Evolutionary conservation across 2,113 vertebrate species (phyloP), one percentile per base, ranked within the genome.

Genomic region (Microtus montanus): DNA sequence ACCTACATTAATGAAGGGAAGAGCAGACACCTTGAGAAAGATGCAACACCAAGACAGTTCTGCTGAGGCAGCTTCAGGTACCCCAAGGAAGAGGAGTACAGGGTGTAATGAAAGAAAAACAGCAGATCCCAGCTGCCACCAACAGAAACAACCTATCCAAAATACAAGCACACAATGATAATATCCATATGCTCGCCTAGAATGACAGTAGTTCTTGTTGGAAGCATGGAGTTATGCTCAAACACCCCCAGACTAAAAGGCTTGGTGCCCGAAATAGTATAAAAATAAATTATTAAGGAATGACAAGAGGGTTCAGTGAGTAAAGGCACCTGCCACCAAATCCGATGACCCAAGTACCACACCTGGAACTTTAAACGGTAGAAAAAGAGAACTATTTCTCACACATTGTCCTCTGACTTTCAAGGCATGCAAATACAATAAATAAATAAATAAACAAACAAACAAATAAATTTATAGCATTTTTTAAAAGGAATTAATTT

Each of bases 1-100:
- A 97, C 92, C 83, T 64, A 96, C 89, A 84, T 90, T 97, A 95
- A 96, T 96, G 90, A 97, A 94, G 91, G 88, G 82, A 95, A 94
- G 78, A 79, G 19, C 75, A 92, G 90, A 47, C 94, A 97, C 96
- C 95, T 96, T 94, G 96, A 97, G 88, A 96, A 94, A 96, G 63
- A 92, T 8, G 61, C 85, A 86, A 79, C 94, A 78, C 85, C 54
- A 77, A 61, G 75, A 38, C 2, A 35, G 93, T 91, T 28, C 33
- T 96, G 70, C 38, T 92, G 28, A 35, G 73, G 66, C 64, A 7
- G 71, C 9, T 86, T 12, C 80, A 41, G 73, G 73, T 49, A 86
- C 74, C 68, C 74, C 63, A 30, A 89, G 19, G 54, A 77, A 78
- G 30, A 85, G 30, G 33, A 30, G 17, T n/a, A 78, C 3, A 20